Conservation (phyloP, 2,113 vertebrate species). For the Tetrax tetrax region DNA sequence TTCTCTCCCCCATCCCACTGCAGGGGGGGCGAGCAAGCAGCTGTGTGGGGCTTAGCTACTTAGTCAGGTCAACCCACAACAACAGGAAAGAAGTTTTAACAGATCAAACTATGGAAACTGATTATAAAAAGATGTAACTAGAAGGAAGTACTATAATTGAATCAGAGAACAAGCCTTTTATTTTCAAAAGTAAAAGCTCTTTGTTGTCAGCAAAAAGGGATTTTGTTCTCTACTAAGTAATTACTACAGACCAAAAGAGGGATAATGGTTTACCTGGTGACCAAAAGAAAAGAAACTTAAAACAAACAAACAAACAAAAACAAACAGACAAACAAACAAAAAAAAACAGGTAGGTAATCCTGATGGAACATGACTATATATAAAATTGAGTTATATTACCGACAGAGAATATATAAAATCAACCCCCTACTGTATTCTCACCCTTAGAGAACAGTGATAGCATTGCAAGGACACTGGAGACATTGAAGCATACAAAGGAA, state of each 20-base stretch:
- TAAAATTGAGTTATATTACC: background rate
- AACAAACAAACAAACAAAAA: no score
- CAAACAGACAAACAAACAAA: background rate
- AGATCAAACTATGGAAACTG: background rate
- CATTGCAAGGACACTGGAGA: background rate
- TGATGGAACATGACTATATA: background rate
- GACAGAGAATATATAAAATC: background rate
- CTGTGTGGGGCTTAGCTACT: background rate
- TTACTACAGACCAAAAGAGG: background rate
- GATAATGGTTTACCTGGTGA: background rate
- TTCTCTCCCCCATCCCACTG: background rate
- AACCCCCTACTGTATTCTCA: background rate
- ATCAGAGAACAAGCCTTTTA: background rate
- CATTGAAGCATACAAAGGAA: background rate
- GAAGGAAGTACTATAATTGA: background rate
- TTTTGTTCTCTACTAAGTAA: background rate
- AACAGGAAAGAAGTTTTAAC: background rate
- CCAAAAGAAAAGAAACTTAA: background rate
- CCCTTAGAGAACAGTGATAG: background rate
- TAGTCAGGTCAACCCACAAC: background rate
- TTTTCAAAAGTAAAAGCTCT: background rate
- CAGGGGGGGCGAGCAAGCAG: accelerated
- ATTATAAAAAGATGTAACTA: background rate
- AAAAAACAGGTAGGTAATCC: background rate
- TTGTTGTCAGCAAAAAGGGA: background rate